These are phyloP conservation scores for Polydrusus cervinus DNA, from an alignment of 2,888 invertebrate genomes.

Conservation along the genomic window DNA sequence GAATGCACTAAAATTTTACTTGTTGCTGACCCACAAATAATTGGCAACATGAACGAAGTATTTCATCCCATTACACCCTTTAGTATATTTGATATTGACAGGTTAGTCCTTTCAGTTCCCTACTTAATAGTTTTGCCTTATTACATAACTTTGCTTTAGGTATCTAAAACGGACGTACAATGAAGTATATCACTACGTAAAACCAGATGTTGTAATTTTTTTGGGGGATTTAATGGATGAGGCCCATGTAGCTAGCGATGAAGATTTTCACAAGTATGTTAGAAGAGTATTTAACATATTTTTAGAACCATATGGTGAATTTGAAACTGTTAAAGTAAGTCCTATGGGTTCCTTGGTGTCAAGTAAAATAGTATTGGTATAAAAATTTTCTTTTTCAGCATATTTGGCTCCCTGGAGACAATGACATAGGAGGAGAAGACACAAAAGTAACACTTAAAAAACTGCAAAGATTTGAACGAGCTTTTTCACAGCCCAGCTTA, in stretches of 20 bases:
- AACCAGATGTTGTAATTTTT: constrained; percentile 91
- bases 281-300: constrained; percentile 83
- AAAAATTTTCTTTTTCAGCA: constrained; percentile 71
- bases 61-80: constrained; percentile 79
- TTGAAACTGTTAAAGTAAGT: constrained; percentile 64
- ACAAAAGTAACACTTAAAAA: constrained; percentile 81
- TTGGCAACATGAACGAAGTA: constrained; percentile 85
- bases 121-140: neutral
- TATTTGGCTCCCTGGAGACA: constrained; percentile 95
- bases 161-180: constrained; percentile 87
- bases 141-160: constrained; percentile 70
- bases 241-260: constrained; percentile 83
- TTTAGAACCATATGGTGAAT: constrained; percentile 66
- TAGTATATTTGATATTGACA: constrained; percentile 91
- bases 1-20: constrained; percentile 68
- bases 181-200: constrained; percentile 79
- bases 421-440: constrained; percentile 96
- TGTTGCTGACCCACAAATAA: constrained; percentile 94
- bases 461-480: constrained; percentile 81
- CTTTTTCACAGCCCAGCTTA: constrained; percentile 82
- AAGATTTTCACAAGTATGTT: constrained; percentile 83
- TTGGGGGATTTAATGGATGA: constrained; percentile 97
- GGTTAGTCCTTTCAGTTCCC: constrained; percentile 73
- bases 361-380: neutral
- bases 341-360: no score